phyloP scores from a whole-genome alignment of 64 coral and sea anemone species.

The Anthopleura sola region DNA sequence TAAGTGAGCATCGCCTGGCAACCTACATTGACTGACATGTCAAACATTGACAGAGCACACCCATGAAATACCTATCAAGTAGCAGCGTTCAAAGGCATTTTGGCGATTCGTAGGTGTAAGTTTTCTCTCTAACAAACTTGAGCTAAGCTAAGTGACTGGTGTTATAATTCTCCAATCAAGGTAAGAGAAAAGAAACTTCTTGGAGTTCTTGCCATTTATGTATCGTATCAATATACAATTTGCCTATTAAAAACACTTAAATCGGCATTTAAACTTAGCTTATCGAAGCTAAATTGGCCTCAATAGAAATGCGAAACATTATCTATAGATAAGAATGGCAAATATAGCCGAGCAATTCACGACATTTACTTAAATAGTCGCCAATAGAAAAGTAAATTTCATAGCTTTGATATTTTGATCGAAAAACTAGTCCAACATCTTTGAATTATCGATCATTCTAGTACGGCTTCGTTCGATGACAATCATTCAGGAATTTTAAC shows the following conservation, averaged over 20 bases:
- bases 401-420: not conserved
- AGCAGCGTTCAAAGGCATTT: not conserved
- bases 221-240: too few relatives aligned
- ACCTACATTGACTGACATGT: not conserved
- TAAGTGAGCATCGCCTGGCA: not conserved
- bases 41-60: not conserved
- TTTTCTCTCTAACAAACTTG: too few relatives aligned
- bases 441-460: too few relatives aligned
- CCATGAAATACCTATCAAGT: not conserved
- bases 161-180: too few relatives aligned
- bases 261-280: too few relatives aligned
- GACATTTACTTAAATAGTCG: not conserved
- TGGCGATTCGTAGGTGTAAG: not conserved
- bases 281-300: too few relatives aligned
- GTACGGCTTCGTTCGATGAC: too few relatives aligned
- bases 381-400: not conserved
- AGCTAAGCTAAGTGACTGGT: too few relatives aligned
- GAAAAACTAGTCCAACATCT: too few relatives aligned
- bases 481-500: not conserved
- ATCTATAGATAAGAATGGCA: not conserved
- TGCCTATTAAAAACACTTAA: too few relatives aligned
- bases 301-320: not conserved
- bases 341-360: not conserved
- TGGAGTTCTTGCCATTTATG: too few relatives aligned
- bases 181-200: too few relatives aligned